Base-by-base conservation (phyloP, 2,888 invertebrate species). In the Eupithecia abbreviata region DNA sequence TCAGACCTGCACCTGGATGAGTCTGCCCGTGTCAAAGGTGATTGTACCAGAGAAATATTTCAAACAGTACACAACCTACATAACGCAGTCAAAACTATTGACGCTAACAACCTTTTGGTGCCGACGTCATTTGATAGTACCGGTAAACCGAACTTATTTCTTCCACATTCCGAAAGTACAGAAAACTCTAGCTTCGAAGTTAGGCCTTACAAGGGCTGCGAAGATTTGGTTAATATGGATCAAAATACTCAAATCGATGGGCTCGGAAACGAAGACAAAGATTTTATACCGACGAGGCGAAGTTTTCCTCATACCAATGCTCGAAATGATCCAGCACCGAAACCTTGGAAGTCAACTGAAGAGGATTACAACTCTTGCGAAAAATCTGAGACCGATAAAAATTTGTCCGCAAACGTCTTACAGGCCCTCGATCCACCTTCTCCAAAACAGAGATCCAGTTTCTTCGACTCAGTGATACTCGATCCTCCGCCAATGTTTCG, bases 251-350 rank as follows among this genome's bases (percentile, higher is more conserved):
- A 94, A 87, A 94, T 96, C 66, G 91, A 92, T 81, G 91, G 90
- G 76, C 84, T 93, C 71, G 90, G 91, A 41, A 90, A 84, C 81
- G 88, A 88, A 62, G 89, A 89, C 74, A 86, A 84, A n/a, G 93
- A 93, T 84, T 93, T 90, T 81, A 81, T 93, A 85, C 81, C 92
- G 79, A 95, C 95, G 51, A 93, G 97, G 47, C 96, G 96, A 82
- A 97, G 97, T 87, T 96, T 96, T 89, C 97, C 97, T 9, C 96
- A 96, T 81, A 95, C 95, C 77, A 96, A 96, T 86, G 95, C 96
- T 15, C 93, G 89, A 83, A 90, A 85, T 77, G 93, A 92, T 69
- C 78, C 85, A 12, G 83, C 89, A 9, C 88, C 90, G 18, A 95
- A 94, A 80, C 89, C 87, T 49, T 95, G 95, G 94, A 94, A 93